Evolutionary conservation across 1,140 invertebrate genomes (phyloP).

Genomic region (Drosophila persimilis): DNA sequence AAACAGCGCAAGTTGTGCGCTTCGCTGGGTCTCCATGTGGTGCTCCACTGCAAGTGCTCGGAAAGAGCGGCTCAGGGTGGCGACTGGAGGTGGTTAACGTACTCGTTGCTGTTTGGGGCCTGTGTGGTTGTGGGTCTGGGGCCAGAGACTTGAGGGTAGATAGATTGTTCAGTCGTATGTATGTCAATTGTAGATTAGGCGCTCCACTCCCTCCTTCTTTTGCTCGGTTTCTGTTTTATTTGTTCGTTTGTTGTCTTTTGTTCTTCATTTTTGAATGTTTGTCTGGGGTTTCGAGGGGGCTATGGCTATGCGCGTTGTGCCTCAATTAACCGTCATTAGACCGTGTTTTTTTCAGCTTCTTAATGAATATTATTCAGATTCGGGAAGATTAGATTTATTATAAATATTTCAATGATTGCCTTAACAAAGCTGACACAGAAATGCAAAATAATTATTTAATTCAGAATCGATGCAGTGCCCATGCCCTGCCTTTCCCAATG

Average conservation of each 20-base stretch:
- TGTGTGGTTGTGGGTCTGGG: neutral
- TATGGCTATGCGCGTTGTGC: constrained; percentile 41
- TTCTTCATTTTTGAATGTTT: constrained; percentile 11
- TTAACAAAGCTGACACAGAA: no score
- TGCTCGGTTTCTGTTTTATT: constrained; percentile 15
- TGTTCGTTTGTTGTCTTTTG: no score
- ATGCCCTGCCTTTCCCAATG: no score
- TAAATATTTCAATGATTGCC: no score
- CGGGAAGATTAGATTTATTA: no score
- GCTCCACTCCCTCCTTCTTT: constrained; percentile 12
- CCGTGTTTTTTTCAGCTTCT: no score
- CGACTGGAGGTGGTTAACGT: no score
- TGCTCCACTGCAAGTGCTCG: constrained; percentile 23
- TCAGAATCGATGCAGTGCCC: no score
- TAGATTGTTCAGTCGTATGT: constrained; percentile 68
- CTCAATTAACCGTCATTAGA: constrained; percentile 58
- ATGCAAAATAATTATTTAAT: no score
- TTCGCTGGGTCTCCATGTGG: constrained; percentile 69
- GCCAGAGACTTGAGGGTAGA: constrained; percentile 4
- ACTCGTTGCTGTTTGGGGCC: no score
- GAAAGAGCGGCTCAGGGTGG: constrained; percentile 14
- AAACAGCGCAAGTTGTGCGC: constrained; percentile 69
- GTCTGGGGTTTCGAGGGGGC: constrained; percentile 28
- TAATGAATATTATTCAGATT: no score
- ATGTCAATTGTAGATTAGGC: constrained; percentile 77